phyloP scores from a whole-genome alignment of 2,113 vertebrate species.

The Sinosuthora webbiana region DNA sequence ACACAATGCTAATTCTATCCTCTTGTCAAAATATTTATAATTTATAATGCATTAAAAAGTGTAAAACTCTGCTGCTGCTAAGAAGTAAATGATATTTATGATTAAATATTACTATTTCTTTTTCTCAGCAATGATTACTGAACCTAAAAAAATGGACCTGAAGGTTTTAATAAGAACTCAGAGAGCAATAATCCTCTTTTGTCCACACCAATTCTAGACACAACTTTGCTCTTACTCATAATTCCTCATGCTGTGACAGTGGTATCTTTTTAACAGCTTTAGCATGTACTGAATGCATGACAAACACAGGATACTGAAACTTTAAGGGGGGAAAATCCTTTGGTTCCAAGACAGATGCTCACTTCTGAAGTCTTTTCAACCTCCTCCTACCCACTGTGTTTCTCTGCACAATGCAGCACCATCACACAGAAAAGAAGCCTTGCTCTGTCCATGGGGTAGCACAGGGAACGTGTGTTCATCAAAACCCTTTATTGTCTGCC shows the following conservation, averaged over 20 bases:
- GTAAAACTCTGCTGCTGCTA: neutral
- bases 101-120: neutral
- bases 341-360: neutral
- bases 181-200: neutral
- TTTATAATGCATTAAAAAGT: neutral
- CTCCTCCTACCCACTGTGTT: neutral
- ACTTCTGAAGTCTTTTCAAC: conserved; percentile 9
- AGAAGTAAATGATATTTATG: neutral
- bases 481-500: neutral
- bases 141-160: neutral
- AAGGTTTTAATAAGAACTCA: neutral
- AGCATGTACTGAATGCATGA: neutral
- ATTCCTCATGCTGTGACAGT: neutral
- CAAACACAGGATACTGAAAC: neutral
- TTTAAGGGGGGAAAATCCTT: neutral
- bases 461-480: neutral
- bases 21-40: neutral
- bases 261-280: neutral
- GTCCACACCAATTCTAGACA: neutral
- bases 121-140: neutral
- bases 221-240: neutral
- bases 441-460: neutral
- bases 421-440: neutral
- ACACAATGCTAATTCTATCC: neutral
- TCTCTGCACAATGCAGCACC: neutral